Base-by-base conservation (phyloP, 1,140 invertebrate species). In the Marisa cornuarietis region DNA sequence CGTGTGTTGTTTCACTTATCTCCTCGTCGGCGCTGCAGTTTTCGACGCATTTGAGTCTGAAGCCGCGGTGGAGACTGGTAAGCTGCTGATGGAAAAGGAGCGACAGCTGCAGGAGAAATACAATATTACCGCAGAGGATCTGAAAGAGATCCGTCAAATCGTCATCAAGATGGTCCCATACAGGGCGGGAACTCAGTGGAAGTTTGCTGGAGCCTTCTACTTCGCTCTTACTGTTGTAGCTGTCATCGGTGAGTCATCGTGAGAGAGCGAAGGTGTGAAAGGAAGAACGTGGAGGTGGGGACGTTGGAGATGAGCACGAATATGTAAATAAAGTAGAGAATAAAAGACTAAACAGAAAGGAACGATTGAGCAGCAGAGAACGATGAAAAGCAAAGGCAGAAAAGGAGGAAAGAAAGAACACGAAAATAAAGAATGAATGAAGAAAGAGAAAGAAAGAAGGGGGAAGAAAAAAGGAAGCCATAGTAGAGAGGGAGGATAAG, bases 151-250 rank as follows among this genome's bases (percentile, higher is more conserved):
- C 22, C 78, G 87, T 91, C 96, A 97, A 92, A 96, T 97, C 84
- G 96, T 99, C 54, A 96, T 99, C 85, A 96, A 98, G 92, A 96
- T 95, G 84, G 96, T 98, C 87, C 98, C 98, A 0, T 97, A 99
- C 91, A 99, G 99, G 91, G 97, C 98, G 63, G 98, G 97, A 9
- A 95, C 96, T 61, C 97, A 99, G 92, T 99, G 98, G 91, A 91
- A 91, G 80, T 92, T 92, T 74, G 95, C 96, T 26, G 98, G 98
- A 68, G 97, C 98, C 68, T 99, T 99, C 92, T 99, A 99, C 92
- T 99, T 99, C 91, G 97, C 98, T 26, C 98, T 97, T 3, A 98
- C 98, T n/a, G 98, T 99, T 1, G 94, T 99, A 82, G 98, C 98
- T 58, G 99, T 98, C 88, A 99, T 99, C 88, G 98, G 98, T 93